Evolutionary conservation across 64 coral and sea anemone genomes (phyloP).

Genomic region (Porites lutea): DNA sequence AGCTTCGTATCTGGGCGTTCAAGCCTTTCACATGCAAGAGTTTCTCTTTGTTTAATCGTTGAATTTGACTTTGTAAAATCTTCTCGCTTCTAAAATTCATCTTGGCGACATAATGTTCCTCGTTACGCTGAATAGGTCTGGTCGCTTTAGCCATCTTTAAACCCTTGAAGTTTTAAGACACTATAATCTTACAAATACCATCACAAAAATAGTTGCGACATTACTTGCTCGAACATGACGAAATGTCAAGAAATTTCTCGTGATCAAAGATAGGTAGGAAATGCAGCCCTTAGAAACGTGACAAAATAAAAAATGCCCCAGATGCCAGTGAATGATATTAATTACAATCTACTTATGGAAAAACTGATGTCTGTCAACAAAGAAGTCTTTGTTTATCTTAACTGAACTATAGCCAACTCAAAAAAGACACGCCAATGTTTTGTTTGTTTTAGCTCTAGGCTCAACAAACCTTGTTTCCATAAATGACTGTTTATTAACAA

Average conservation of each 20-base stretch:
- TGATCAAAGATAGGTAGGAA: no score
- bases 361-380: neutral
- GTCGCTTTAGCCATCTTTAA: conserved; percentile 54
- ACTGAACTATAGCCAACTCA: neutral
- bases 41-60: conserved; percentile 68
- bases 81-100: conserved; percentile 72
- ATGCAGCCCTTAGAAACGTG: neutral
- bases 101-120: conserved; percentile 73
- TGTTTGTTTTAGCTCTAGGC: no score
- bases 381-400: conserved; percentile 16
- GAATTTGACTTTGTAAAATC: conserved; percentile 59
- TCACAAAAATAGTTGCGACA: neutral
- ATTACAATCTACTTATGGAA: neutral
- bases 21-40: conserved; percentile 52
- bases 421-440: neutral
- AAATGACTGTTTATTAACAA: no score
- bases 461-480: no score
- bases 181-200: neutral
- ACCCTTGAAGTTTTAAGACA: neutral
- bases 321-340: conserved; percentile 4
- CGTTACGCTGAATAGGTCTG: conserved; percentile 27
- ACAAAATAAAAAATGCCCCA: neutral
- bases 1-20: conserved; percentile 41
- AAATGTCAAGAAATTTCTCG: neutral
- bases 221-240: neutral